Evolutionary conservation across 2,888 invertebrate species (phyloP), one percentile per base, ranked within the genome.

Genomic region (Rhogogaster chlorosoma): DNA sequence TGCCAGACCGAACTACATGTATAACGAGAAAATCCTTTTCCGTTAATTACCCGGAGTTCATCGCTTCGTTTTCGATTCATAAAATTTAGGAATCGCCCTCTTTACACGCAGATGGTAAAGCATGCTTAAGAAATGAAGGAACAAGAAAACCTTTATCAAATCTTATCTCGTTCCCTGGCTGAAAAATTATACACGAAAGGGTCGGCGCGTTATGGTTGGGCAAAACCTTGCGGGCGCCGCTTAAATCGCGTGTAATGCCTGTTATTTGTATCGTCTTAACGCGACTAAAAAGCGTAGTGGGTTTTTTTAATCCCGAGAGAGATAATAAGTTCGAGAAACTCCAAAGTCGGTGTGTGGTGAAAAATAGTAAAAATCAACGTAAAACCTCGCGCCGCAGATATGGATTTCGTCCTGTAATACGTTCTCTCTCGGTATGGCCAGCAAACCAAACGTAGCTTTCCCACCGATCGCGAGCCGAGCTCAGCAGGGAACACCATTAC

Each of bases 401-500:
- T 80, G 61, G 80, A 80, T 80, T 80, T 61, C 38, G 80, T 64
- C 61, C 49, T 32, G 77, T 77, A 77, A 77, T 77, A 77, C 32
- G 61, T 38, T 80, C 29, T 22, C 64, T 64, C 80, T 38, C 38
- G 22, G 38, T 42, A 42, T 61, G 22, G 1, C n/a, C 26, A 12
- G 61, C 22, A 29, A 61, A 15, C 57, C 10, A 12, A 29, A 42
- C 38, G n/a, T 26, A 38, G 22, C 61, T 80, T 80, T 80, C 80
- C 80, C 61, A 80, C 36, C 32, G 80, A 80, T 80, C 26, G 80
- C 61, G 42, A 57, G 49, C 38, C 61, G 86, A 86, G 88, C 90
- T 86, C 90, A 89, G 90, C 90, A 82, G 90, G 90, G 89, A 89
- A 87, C 88, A 87, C 90, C 88, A 89, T 90, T 90, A 90, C 88